phyloP scores from a whole-genome alignment of 2,113 vertebrate species.

The Ancistrus triradiatus region DNA sequence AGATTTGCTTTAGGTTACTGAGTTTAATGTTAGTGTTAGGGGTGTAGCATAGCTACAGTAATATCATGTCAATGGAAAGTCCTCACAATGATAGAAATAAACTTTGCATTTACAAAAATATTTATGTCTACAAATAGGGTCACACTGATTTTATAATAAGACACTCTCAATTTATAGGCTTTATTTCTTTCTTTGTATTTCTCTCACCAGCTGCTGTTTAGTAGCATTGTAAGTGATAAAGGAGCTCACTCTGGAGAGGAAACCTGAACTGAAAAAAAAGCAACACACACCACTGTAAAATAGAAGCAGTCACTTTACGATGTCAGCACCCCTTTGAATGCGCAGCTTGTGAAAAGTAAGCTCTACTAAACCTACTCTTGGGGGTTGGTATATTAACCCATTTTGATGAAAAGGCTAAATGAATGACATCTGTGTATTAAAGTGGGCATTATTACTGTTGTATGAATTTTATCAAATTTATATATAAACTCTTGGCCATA shows the following conservation, averaged over 20 bases:
- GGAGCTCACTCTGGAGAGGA: conserved; percentile 30
- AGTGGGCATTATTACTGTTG: too few relatives aligned
- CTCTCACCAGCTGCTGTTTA: conserved; percentile 32
- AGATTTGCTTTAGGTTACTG: too few relatives aligned
- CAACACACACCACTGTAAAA: conserved; percentile 37
- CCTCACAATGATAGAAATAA: too few relatives aligned
- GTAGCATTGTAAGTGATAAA: conserved; percentile 39
- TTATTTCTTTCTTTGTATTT: too few relatives aligned
- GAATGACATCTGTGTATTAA: too few relatives aligned
- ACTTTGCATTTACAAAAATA: conserved; percentile 30
- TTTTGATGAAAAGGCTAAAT: conserved; percentile 30
- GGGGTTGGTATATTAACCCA: conserved; percentile 10
- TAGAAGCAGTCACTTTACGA: conserved; percentile 21
- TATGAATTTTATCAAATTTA: too few relatives aligned
- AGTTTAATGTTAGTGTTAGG: too few relatives aligned
- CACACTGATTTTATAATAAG: conserved; percentile 21
- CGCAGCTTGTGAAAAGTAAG: conserved; percentile 33
- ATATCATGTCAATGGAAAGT: too few relatives aligned
- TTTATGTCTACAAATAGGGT: conserved; percentile 25
- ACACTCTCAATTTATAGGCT: conserved; percentile 21
- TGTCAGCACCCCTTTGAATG: conserved; percentile 38
- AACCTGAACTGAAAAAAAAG: conserved; percentile 43
- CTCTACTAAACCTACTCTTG: conserved; percentile 23
- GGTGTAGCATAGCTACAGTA: too few relatives aligned
- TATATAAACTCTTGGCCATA: too few relatives aligned